Evolutionary conservation across 2,797 vertebrate species (phyloP), one percentile per base, ranked within the genome.

Genomic region (Buceros bicornis): DNA sequence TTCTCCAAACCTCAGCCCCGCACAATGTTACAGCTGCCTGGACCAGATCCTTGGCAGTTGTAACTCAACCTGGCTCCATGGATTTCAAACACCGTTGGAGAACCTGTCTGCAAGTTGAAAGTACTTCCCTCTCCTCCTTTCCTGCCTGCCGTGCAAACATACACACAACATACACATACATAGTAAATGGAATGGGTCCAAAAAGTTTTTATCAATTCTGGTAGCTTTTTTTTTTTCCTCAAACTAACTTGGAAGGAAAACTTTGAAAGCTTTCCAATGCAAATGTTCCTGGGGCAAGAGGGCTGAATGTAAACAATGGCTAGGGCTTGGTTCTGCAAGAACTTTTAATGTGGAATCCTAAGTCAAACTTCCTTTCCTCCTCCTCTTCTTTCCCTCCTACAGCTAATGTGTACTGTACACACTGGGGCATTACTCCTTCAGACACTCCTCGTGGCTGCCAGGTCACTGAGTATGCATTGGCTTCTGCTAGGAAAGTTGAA

Each of bases 241-340:
- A 65, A 72, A 67, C 67, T 89, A 47, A 29, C 29, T 70, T 78
- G 73, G 56, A 92, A 61, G 47, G 56, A 71, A 89, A 88, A 77
- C 81, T 95, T 93, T 95, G 90, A 96, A 97, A 95, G 50, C 35
- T 86, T 96, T 94, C 87, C 90, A 91, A 58, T 45, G 47, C 35
- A 87, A 95, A 79, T 69, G 29, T 69, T 93, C 90, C 89, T 79
- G 64, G 47, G 81, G 95, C 90, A 90, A 95, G 24, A 85, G 19
- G 40, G 45, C 33, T 89, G 53, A 72, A 60, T 48, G 24, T 57
- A 83, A 95, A 89, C 80, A 92, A 58, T 31, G 84, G 33, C 37
- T 79, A 57, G 33, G 33, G 56, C 20, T 78, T 48, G n/a, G 45
- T 69, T 95, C 33, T 57, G 76, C 40, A 66, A 90, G 84, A 87